These are phyloP conservation scores for Gymnogyps californianus DNA, from an alignment of 2,113 vertebrate species.

Conservation along the genomic window DNA sequence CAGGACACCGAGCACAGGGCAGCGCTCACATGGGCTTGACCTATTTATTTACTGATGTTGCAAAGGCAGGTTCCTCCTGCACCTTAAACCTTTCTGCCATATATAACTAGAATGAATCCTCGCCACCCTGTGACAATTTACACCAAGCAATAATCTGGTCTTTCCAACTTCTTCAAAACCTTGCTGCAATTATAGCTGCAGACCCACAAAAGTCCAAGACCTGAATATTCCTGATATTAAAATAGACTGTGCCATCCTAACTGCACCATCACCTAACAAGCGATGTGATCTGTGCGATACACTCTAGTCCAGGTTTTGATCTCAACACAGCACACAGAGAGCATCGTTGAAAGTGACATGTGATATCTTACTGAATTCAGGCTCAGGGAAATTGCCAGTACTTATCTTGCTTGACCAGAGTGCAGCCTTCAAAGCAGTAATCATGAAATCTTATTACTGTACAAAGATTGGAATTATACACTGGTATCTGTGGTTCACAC, in stretches of 20 bases:
- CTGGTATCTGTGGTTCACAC: constrained; percentile 26
- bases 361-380: constrained; percentile 54
- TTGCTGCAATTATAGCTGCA: neutral
- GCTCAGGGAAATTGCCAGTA: constrained; percentile 57
- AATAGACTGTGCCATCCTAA: constrained; percentile 7
- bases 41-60: neutral
- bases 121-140: neutral
- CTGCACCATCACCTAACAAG: constrained; percentile 12
- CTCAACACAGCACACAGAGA: constrained; percentile 38
- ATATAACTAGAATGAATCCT: neutral
- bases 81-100: neutral
- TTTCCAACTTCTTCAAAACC: neutral
- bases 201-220: neutral
- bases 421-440: constrained; percentile 58
- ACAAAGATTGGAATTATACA: constrained; percentile 67
- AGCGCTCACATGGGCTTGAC: neutral
- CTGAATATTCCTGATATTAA: constrained; percentile 46
- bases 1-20: neutral
- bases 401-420: constrained; percentile 68
- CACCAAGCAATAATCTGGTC: neutral
- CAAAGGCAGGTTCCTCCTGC: neutral
- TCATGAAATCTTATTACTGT: constrained; percentile 65
- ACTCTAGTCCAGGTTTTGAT: constrained; percentile 60
- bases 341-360: constrained; percentile 47
- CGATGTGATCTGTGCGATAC: constrained; percentile 56